Percentiles rank a stretch among this genome's conserved stretches.
phyloP scores from a whole-genome alignment of 2,797 vertebrate species.

The Helicolenus hilgendorfi region DNA sequence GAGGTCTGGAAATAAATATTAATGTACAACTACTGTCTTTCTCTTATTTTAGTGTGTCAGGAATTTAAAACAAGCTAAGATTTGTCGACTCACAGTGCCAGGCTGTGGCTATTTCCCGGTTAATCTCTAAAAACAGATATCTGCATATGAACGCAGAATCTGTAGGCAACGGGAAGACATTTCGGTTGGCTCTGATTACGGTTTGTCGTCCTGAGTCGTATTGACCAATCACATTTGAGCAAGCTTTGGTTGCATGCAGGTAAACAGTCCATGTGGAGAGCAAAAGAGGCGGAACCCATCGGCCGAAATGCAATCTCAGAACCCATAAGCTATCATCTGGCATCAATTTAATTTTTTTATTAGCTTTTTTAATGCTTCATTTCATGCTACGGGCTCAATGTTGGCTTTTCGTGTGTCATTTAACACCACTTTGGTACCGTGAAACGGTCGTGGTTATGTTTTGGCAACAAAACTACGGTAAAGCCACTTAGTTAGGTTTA shows the following conservation, averaged over 20 bases:
- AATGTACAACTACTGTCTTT: not conserved
- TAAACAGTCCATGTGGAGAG: too few relatives aligned
- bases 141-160: not conserved
- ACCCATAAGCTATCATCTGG: not conserved
- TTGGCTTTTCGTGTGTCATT: too few relatives aligned
- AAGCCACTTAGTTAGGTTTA: too few relatives aligned
- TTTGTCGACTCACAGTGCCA: not conserved
- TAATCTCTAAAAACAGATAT: not conserved
- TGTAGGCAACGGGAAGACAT: accelerated
- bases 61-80: not conserved
- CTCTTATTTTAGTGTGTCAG: not conserved
- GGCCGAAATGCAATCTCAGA: not conserved
- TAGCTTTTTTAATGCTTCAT: too few relatives aligned
- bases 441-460: too few relatives aligned
- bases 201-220: not conserved
- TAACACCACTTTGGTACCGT: too few relatives aligned
- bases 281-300: not conserved
- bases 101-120: not conserved
- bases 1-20: not conserved
- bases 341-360: not conserved
- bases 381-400: too few relatives aligned
- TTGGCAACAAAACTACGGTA: too few relatives aligned
- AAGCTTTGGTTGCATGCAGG: not conserved
- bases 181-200: not conserved
- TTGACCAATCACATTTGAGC: not conserved